Evolutionary conservation across 2,113 vertebrate species (phyloP).

Genomic region (Myanophis thanlyinensis): DNA sequence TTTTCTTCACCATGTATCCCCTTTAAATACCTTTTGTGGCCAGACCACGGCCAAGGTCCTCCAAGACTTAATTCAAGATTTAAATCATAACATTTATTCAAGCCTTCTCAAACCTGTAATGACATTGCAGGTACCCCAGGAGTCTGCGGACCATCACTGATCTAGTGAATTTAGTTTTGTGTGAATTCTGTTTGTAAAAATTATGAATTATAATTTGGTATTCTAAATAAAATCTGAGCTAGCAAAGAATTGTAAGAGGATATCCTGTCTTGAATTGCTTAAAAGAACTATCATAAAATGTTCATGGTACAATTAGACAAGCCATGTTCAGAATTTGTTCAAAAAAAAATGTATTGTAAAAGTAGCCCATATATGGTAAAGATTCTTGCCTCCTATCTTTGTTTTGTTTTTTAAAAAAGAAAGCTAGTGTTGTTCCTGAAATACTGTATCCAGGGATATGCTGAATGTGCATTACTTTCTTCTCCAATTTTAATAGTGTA

Average conservation of each 20-base stretch:
- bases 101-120: neutral
- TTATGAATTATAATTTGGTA: neutral
- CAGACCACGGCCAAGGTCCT: neutral
- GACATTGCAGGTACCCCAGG: neutral
- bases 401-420: neutral
- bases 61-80: neutral
- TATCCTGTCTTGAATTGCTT: neutral
- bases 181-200: neutral
- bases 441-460: neutral
- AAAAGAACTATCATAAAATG: neutral
- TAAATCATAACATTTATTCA: neutral
- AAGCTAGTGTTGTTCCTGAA: neutral
- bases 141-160: neutral
- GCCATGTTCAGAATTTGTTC: neutral
- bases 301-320: neutral
- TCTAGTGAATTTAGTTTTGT: neutral
- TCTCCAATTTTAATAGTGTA: neutral
- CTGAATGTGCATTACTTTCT: neutral
- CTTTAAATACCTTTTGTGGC: neutral
- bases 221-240: neutral
- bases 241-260: neutral
- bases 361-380: neutral
- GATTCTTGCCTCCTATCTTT: neutral
- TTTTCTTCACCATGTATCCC: neutral
- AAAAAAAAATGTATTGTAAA: neutral